These are phyloP conservation scores for Mellivora capensis DNA, from an alignment of 2,113 vertebrate genomes.

Conservation along the genomic window DNA sequence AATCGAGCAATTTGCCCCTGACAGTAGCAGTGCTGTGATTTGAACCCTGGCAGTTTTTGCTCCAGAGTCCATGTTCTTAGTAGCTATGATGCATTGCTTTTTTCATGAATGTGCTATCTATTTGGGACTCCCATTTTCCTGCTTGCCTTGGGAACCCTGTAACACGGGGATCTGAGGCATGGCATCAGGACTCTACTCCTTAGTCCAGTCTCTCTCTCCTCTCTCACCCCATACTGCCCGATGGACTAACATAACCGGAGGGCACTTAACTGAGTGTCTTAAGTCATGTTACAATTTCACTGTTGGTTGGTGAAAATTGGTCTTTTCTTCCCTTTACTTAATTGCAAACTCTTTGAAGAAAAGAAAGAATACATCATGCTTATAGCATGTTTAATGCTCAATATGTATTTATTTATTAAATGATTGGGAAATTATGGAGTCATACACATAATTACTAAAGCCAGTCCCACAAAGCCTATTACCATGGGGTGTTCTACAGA, in stretches of 20 bases:
- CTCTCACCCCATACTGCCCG: background rate
- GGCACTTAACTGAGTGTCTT: background rate
- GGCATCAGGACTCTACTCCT: background rate
- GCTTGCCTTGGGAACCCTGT: background rate
- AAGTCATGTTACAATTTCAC: background rate
- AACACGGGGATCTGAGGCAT: background rate
- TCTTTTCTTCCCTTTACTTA: background rate
- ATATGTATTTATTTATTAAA: background rate
- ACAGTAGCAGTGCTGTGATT: background rate
- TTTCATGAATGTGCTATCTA: background rate
- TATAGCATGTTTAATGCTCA: background rate
- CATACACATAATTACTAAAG: background rate
- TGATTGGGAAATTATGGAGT: background rate
- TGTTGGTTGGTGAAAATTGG: background rate
- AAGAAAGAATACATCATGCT: background rate
- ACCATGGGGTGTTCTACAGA: background rate
- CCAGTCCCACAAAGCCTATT: background rate
- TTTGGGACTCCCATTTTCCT: background rate
- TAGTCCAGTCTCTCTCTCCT: background rate
- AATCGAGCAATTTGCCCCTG: background rate
- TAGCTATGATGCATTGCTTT: background rate
- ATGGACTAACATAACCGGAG: background rate
- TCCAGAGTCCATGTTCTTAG: background rate
- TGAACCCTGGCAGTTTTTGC: background rate
- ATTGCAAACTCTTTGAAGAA: background rate